phyloP scores from a whole-genome alignment of 2,797 vertebrate genomes.

The Carcharodon carcharias region DNA sequence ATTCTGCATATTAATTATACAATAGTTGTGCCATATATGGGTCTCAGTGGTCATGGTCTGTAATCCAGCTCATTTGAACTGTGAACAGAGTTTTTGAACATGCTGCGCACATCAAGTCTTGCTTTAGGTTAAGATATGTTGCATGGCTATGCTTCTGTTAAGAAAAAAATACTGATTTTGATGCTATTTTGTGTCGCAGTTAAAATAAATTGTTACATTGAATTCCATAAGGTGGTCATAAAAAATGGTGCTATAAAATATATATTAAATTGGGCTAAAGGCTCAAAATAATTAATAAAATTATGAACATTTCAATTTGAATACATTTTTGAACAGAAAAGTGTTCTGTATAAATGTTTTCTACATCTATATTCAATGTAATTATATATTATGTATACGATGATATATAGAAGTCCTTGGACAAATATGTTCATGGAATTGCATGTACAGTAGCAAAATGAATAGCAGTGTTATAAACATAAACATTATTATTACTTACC shows the following conservation, averaged over 20 bases:
- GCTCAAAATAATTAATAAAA: not conserved
- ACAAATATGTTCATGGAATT: not conserved
- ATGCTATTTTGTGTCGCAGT: not conserved
- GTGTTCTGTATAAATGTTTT: not conserved
- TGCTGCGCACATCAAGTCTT: slow-evolving; percentile 71
- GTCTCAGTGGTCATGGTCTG: slow-evolving; percentile 74
- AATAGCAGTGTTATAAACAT: not conserved
- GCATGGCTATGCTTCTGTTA: slow-evolving; percentile 17
- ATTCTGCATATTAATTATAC: slow-evolving; percentile 96
- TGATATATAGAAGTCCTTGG: not conserved
- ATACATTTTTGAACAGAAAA: not conserved
- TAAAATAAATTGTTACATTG: not conserved
- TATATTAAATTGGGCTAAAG: not conserved
- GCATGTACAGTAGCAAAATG: not conserved
- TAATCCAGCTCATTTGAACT: slow-evolving; percentile 83
- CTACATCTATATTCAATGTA: not conserved
- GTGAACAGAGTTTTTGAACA: slow-evolving; percentile 66
- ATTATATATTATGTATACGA: not conserved
- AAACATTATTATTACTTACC: not conserved
- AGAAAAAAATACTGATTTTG: slow-evolving; percentile 10
- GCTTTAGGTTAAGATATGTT: slow-evolving; percentile 56
- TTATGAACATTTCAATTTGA: not conserved
- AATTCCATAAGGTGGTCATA: not conserved
- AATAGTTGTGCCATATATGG: slow-evolving; percentile 75
- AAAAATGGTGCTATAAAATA: slow-evolving; percentile 3